phyloP scores from a whole-genome alignment of 1,140 invertebrate genomes.

The Megathymus violae region DNA sequence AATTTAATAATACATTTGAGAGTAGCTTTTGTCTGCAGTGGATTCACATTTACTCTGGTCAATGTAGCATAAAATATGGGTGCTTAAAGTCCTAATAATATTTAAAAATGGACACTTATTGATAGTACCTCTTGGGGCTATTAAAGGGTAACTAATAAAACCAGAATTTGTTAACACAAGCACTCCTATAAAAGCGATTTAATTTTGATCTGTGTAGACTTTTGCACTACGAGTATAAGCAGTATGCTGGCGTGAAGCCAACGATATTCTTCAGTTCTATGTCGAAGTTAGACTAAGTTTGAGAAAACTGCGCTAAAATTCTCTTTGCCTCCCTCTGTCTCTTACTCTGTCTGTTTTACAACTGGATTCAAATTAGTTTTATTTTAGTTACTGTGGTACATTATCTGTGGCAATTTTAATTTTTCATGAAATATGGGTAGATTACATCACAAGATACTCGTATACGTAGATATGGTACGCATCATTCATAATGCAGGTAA shows the following conservation, averaged over 20 bases:
- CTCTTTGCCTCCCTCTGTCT: conserved; percentile 1
- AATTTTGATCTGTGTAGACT: not conserved
- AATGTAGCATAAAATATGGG: no score
- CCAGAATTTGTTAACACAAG: not conserved
- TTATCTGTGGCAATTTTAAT: no score
- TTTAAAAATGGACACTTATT: no score
- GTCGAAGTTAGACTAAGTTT: conserved; percentile 5
- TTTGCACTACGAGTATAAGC: conserved; percentile 2
- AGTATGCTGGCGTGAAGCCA: not conserved
- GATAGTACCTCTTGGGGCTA: not conserved
- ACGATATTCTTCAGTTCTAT: conserved; percentile 2
- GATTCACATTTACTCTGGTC: no score
- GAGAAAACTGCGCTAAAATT: conserved; percentile 4
- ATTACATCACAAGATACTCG: no score
- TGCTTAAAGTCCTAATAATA: no score
- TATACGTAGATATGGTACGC: no score
- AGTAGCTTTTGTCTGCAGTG: no score
- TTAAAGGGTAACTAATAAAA: not conserved
- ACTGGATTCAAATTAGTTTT: conserved; percentile 1
- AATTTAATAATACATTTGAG: no score
- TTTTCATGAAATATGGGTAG: no score
- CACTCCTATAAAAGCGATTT: conserved; percentile 2
- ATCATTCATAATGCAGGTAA: no score
- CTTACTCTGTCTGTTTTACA: conserved; percentile 5
- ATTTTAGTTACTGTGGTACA: not conserved